Percentiles rank a stretch among this genome's conserved stretches.
Evolutionary conservation across 2,888 invertebrate species (phyloP).

Genomic region (Ennomos quercinarius): DNA sequence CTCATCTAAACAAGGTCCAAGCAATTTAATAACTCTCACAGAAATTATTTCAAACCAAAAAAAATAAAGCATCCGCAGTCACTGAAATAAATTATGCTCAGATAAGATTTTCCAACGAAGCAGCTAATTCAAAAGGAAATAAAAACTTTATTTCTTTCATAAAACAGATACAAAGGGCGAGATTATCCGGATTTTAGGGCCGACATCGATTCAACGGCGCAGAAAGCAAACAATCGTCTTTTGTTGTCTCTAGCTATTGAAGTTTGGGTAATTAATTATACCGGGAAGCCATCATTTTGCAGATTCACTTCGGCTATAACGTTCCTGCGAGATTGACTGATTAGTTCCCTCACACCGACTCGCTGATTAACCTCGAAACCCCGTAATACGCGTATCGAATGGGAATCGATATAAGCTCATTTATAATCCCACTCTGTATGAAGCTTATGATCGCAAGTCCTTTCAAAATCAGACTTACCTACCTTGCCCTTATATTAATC

Average conservation of each 20-base stretch:
- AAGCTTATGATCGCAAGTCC: conserved; percentile 18
- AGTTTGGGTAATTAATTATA: conserved; percentile 80
- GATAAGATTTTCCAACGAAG: conserved; percentile 44
- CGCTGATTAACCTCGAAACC: conserved; percentile 36
- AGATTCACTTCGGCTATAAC: conserved; percentile 70
- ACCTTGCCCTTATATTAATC: conserved; percentile 8
- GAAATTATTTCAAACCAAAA: conserved; percentile 30
- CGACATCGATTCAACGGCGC: conserved; percentile 74
- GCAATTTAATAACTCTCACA: conserved; percentile 17
- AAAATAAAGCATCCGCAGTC: conserved; percentile 37
- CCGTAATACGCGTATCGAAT: conserved; percentile 35
- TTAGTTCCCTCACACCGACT: conserved; percentile 52
- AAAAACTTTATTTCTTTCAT: conserved; percentile 79
- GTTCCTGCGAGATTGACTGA: conserved; percentile 66
- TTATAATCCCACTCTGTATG: conserved; percentile 25
- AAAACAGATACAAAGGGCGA: conserved; percentile 76
- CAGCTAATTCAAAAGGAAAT: conserved; percentile 68
- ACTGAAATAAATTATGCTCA: conserved; percentile 41
- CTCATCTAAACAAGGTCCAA: conserved; percentile 12
- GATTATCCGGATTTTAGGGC: conserved; percentile 79
- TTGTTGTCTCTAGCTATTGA: conserved; percentile 77
- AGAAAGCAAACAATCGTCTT: conserved; percentile 81
- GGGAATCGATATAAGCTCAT: conserved; percentile 29
- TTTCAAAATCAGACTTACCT: background rate
- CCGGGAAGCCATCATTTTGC: conserved; percentile 69